Conservation (phyloP, 2,888 invertebrate species). For the Agonopterix subpropinquella region DNA sequence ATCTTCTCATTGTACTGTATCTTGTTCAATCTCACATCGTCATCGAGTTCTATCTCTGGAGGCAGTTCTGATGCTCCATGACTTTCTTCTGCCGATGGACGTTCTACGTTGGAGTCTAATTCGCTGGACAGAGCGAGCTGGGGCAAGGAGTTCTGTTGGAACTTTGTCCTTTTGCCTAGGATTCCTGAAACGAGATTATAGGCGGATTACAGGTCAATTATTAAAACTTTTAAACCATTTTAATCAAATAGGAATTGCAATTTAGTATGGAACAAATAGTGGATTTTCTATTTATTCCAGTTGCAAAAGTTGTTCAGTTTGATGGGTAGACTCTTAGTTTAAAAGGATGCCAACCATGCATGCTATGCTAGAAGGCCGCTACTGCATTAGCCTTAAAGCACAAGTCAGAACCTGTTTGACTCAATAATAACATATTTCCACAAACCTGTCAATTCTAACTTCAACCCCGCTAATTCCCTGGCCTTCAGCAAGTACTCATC, state of each 20-base stretch:
- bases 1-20: conserved; percentile 80
- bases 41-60: conserved; percentile 83
- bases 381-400: background rate
- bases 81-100: conserved; percentile 62
- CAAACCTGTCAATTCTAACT: conserved; percentile 81
- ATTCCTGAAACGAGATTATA: conserved; percentile 68
- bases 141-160: conserved; percentile 87
- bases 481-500: conserved; percentile 81
- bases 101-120: conserved; percentile 49
- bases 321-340: too few relatives aligned
- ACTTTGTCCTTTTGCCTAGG: conserved; percentile 93
- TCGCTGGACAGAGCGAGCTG: conserved; percentile 86
- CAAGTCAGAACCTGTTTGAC: background rate
- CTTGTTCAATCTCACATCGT: conserved; percentile 90
- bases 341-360: too few relatives aligned
- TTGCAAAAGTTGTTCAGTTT: too few relatives aligned
- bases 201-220: too few relatives aligned
- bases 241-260: too few relatives aligned
- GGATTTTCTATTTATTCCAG: too few relatives aligned
- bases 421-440: background rate
- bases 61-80: conserved; percentile 73
- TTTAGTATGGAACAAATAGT: too few relatives aligned
- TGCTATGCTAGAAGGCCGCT: too few relatives aligned
- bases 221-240: too few relatives aligned
- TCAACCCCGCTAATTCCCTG: conserved; percentile 78